Evolutionary conservation across 2,797 vertebrate genomes (phyloP).

Genomic region (Halcyon smyrnensis): DNA sequence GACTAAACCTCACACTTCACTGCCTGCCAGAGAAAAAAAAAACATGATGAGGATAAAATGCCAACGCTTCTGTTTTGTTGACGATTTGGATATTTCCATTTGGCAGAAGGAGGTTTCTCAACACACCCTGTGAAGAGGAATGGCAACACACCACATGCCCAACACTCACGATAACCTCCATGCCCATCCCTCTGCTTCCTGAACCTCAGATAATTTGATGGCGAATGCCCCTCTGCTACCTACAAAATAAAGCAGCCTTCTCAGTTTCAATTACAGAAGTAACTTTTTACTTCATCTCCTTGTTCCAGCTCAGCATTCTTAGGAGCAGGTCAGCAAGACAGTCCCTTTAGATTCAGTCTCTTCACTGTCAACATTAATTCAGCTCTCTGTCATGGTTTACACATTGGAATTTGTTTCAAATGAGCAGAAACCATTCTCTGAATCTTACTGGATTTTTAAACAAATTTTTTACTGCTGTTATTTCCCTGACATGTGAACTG

Average conservation of each 20-base stretch:
- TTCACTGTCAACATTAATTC: slow-evolving; percentile 15
- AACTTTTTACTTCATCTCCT: neutral
- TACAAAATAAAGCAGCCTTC: neutral
- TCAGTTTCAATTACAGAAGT: neutral
- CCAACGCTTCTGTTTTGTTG: neutral
- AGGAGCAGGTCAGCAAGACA: neutral
- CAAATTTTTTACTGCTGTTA: neutral
- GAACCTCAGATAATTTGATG: neutral
- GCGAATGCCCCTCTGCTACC: neutral
- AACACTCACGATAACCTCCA: neutral
- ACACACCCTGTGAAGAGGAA: neutral
- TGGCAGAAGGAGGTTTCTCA: neutral
- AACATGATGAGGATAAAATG: neutral
- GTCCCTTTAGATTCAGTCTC: neutral
- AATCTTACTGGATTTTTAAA: slow-evolving; percentile 11
- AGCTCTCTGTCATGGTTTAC: neutral
- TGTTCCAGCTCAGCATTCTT: neutral
- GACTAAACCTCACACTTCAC: neutral
- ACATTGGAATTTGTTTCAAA: slow-evolving; percentile 25
- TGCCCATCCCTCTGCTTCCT: neutral
- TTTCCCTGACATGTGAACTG: slow-evolving; percentile 10
- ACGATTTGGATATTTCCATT: neutral
- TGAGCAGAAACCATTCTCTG: slow-evolving; percentile 8
- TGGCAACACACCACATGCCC: neutral
- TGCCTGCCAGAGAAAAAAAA: neutral